phyloP scores from a whole-genome alignment of 2,888 invertebrate species.

The Atrina japonica region DNA sequence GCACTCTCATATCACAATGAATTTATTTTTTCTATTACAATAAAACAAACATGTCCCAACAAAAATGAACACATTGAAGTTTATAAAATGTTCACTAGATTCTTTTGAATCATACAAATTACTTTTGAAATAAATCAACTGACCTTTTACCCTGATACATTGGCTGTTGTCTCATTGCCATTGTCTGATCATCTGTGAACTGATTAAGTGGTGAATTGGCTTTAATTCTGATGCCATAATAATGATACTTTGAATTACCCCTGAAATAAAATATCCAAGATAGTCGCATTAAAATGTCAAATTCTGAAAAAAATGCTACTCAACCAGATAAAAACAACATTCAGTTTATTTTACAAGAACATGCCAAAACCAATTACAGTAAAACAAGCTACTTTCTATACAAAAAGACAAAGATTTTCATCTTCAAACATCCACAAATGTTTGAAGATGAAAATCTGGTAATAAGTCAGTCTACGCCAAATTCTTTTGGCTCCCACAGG shows the following conservation, averaged over 20 bases:
- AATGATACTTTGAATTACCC: slow-evolving; percentile 99
- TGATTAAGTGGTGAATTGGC: slow-evolving; percentile 87
- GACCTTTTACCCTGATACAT: slow-evolving; percentile 80
- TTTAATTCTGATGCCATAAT: slow-evolving; percentile 99
- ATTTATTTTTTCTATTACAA: neutral
- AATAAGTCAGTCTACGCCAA: too few relatives aligned
- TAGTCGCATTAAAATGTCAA: neutral
- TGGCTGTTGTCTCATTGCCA: slow-evolving; percentile 81
- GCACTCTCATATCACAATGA: neutral
- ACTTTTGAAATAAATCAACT: too few relatives aligned
- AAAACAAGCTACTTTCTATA: too few relatives aligned
- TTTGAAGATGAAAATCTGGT: too few relatives aligned
- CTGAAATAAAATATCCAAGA: slow-evolving; percentile 82
- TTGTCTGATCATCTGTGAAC: slow-evolving; percentile 80
- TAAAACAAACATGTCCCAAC: too few relatives aligned
- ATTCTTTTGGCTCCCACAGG: too few relatives aligned
- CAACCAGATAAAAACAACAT: neutral
- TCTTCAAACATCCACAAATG: too few relatives aligned
- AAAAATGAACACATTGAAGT: too few relatives aligned
- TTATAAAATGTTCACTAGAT: too few relatives aligned
- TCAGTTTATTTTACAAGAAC: neutral
- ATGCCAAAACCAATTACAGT: neutral
- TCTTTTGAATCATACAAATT: too few relatives aligned
- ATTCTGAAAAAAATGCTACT: neutral
- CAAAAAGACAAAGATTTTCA: too few relatives aligned